Base-by-base conservation (phyloP, 35 echinoderm and acorn worm genomes). In the Diadema setosum region DNA sequence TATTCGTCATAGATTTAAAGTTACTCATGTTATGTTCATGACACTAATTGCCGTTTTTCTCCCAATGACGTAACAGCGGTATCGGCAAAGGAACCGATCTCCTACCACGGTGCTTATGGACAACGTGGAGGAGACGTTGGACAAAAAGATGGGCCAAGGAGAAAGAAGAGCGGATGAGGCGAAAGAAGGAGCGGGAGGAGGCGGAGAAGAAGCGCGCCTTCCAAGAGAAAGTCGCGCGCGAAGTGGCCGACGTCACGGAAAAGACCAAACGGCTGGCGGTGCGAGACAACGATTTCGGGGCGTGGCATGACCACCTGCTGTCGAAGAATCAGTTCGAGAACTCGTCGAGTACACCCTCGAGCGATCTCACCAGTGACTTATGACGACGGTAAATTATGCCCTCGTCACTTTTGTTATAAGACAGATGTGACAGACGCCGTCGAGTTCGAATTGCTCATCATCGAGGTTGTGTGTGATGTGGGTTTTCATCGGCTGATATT, bases 61-160 rank as follows among this genome's bases (percentile, higher is more conserved):
- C n/a, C n/a, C n/a, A n/a, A n/a, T n/a, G n/a, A n/a, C n/a, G n/a
- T n/a, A n/a, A n/a, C n/a, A 97, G 94, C 86, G 94, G 12, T 83
- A 93, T 70, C 94, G 94, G 27, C 81, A 64, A 43, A 85, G 83
- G 34, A 83, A 93, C 21, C 74, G 94, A 21, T 89, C 90, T 41
- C 94, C 94, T 25, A 91, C 93, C 69, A 93, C 90, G 2, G 94
- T 87, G 8, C 89, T 97, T 8, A 78, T 97, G 70, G 94, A 90
- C 30, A 82, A 48, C 12, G 92, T 97, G 31, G 94, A 97, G 42
- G 94, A 85, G 2, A 97, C 91, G n/a, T 81, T 97, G n/a, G 17
- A 65, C 86, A 1, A 82, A 85, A 35, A 82, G 90, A 31, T 97
- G 94, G 94, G 82, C 67, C 3, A 9, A 80, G 42, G 94, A 97